Evolutionary conservation across 2,797 vertebrate genomes (phyloP).

Genomic region (Coranthus polyacanthus): DNA sequence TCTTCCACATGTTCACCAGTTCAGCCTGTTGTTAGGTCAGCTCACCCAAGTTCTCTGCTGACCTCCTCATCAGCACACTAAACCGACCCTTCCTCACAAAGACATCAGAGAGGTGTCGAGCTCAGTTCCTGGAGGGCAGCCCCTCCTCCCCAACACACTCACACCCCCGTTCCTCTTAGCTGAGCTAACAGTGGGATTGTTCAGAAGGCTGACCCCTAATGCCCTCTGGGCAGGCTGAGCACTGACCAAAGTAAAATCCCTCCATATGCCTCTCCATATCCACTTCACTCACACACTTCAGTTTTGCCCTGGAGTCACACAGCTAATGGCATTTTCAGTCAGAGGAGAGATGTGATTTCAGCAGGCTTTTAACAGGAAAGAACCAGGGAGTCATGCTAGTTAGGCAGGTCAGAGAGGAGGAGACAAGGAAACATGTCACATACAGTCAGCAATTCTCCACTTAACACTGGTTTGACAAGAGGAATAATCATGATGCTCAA

Average conservation of each 20-base stretch:
- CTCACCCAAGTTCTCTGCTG: constrained; percentile 54
- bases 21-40: constrained; percentile 45
- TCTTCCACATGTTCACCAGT: constrained; percentile 58
- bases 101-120: constrained; percentile 78
- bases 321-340: constrained; percentile 77
- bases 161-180: constrained; percentile 57
- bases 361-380: constrained; percentile 68
- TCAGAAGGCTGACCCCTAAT: constrained; percentile 79
- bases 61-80: constrained; percentile 67
- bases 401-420: constrained; percentile 76
- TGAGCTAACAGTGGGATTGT: constrained; percentile 83
- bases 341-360: constrained; percentile 67
- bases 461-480: constrained; percentile 26
- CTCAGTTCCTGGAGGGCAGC: constrained; percentile 76
- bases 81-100: constrained; percentile 73
- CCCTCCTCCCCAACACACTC: constrained; percentile 6
- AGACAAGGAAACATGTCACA: constrained; percentile 66
- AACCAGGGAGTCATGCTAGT: constrained; percentile 75
- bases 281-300: constrained; percentile 70
- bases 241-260: constrained; percentile 80
- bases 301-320: constrained; percentile 72
- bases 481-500: constrained; percentile 22
- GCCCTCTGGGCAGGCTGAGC: constrained; percentile 81
- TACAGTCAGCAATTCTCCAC: constrained; percentile 48
- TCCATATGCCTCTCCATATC: constrained; percentile 82